phyloP scores from a whole-genome alignment of 2,113 vertebrate species.

The Pluvialis apricaria region DNA sequence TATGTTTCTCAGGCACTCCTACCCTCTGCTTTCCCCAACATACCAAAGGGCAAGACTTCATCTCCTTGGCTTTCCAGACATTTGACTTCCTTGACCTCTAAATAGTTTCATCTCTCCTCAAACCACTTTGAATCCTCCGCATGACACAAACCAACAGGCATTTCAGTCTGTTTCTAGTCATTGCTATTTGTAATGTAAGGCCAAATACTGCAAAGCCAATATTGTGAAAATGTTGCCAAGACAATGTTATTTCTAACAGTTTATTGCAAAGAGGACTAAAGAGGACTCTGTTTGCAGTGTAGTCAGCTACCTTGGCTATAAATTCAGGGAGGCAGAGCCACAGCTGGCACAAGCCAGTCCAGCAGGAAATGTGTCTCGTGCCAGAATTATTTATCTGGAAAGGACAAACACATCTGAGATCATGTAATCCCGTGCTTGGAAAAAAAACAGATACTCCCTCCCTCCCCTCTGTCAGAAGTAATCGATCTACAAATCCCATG shows the following conservation, averaged over 20 bases:
- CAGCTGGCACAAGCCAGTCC: neutral
- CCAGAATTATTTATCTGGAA: neutral
- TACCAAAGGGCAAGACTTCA: neutral
- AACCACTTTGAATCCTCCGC: neutral
- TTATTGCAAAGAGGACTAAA: neutral
- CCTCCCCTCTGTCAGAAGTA: neutral
- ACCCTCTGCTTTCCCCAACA: neutral
- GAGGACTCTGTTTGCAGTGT: neutral
- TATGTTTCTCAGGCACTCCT: neutral
- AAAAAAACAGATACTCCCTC: neutral
- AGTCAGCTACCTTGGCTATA: neutral
- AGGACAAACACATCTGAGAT: neutral
- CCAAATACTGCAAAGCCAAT: neutral
- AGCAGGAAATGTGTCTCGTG: neutral
- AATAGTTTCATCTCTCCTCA: neutral
- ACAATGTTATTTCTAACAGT: accelerated
- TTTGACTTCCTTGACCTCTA: neutral
- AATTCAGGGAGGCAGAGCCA: neutral
- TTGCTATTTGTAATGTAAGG: accelerated
- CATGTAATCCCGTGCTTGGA: neutral
- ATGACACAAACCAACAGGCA: neutral
- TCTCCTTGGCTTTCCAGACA: neutral
- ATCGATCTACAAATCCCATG: accelerated
- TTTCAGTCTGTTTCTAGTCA: neutral
- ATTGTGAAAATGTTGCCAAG: neutral